These are phyloP conservation scores for Petromus typicus DNA, from an alignment of 2,113 vertebrate species.

Conservation along the genomic window DNA sequence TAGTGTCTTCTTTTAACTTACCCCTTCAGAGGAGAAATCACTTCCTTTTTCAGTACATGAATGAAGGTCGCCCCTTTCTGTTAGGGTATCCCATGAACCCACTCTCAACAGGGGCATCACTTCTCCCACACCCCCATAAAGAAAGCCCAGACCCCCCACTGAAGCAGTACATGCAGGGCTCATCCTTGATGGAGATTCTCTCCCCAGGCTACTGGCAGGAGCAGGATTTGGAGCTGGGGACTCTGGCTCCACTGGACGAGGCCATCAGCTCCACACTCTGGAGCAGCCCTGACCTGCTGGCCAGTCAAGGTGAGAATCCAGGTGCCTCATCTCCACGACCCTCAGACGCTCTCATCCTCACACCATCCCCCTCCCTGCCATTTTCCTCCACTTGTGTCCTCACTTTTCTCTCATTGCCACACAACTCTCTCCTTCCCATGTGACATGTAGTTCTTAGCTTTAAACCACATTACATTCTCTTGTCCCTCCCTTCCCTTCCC, in stretches of 20 bases:
- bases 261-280: constrained; percentile 80
- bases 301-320: constrained; percentile 81
- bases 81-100: neutral
- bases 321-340: constrained; percentile 56
- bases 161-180: constrained; percentile 65
- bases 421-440: constrained; percentile 38
- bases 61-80: constrained; percentile 16
- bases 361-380: constrained; percentile 21
- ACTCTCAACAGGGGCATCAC: neutral
- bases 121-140: neutral
- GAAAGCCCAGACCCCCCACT: neutral
- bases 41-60: neutral
- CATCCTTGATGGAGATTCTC: constrained; percentile 81
- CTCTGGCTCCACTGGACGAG: constrained; percentile 76
- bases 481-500: constrained; percentile 30
- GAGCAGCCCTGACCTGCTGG: constrained; percentile 79
- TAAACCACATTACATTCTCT: neutral
- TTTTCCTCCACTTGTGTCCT: constrained; percentile 10
- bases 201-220: constrained; percentile 81
- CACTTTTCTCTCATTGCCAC: constrained; percentile 38
- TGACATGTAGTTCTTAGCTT: constrained; percentile 53
- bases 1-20: neutral
- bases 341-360: constrained; percentile 58
- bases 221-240: constrained; percentile 81
- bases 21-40: neutral